These are phyloP conservation scores for Sarcophilus harrisii DNA, from an alignment of 2,797 vertebrate genomes.

Conservation along the genomic window DNA sequence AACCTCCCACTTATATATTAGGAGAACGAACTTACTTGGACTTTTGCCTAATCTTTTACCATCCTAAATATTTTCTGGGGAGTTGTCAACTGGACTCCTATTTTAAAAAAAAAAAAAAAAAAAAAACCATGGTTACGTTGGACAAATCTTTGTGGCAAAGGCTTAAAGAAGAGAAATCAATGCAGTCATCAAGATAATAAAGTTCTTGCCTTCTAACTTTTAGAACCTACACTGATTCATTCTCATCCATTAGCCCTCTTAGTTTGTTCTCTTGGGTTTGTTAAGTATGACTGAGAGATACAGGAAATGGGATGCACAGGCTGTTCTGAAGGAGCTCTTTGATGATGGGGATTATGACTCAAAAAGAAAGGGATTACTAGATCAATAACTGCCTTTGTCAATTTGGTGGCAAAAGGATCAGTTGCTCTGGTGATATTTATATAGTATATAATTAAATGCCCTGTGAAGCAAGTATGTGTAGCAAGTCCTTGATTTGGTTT, in stretches of 20 bases:
- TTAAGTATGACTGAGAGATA: background rate
- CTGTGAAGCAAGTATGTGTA: background rate
- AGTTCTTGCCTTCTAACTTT: constrained; percentile 31
- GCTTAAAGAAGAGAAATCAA: background rate
- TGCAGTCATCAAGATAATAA: background rate
- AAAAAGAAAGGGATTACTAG: background rate
- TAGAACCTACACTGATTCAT: fast-evolving
- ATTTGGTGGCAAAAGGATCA: background rate
- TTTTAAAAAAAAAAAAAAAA: background rate
- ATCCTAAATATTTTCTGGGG: constrained; percentile 22
- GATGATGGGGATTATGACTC: constrained; percentile 23
- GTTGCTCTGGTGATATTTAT: fast-evolving
- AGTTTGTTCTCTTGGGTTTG: background rate
- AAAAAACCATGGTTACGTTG: background rate
- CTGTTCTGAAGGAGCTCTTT: constrained; percentile 32
- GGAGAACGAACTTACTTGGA: background rate
- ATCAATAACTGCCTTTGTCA: background rate
- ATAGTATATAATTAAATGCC: background rate
- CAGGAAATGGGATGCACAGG: background rate
- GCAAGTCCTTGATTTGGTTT: background rate
- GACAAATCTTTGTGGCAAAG: background rate
- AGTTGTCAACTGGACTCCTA: constrained; percentile 1
- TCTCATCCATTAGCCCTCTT: background rate
- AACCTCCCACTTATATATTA: background rate
- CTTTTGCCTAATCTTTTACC: background rate